A percentile compares a stretch with the other conserved stretches of the same genome.
Evolutionary conservation across 1,140 invertebrate genomes (phyloP).

Genomic region (Solen grandis): DNA sequence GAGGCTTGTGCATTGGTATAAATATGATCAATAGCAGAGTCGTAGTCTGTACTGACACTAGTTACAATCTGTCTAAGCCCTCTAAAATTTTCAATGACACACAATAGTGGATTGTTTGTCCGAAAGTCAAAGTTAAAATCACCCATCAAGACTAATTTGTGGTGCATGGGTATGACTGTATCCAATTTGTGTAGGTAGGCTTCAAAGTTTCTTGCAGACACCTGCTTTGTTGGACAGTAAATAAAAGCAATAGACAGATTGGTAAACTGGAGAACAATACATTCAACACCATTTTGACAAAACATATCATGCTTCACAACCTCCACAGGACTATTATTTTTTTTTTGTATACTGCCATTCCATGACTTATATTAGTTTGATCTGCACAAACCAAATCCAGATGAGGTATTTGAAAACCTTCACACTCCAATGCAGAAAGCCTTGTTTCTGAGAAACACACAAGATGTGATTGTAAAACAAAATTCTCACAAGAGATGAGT

Average conservation of each 20-base stretch:
- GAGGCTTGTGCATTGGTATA: too few relatives aligned
- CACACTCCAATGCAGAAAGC: neutral
- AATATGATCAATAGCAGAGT: too few relatives aligned
- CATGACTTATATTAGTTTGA: neutral
- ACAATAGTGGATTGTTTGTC: too few relatives aligned
- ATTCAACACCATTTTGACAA: neutral
- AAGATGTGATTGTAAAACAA: neutral
- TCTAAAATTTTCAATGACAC: too few relatives aligned
- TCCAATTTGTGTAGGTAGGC: constrained; percentile 1
- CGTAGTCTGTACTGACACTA: too few relatives aligned
- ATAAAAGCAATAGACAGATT: neutral
- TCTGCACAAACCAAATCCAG: too few relatives aligned
- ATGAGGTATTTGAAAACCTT: neutral
- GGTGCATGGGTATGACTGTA: too few relatives aligned
- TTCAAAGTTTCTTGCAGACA: neutral
- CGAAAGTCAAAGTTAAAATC: too few relatives aligned
- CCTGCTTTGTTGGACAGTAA: constrained; percentile 10
- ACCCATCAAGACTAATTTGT: too few relatives aligned
- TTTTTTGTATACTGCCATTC: neutral
- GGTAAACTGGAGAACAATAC: neutral
- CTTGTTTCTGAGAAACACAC: neutral
- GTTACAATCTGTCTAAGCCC: too few relatives aligned
- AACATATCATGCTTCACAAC: neutral
- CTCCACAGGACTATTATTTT: neutral
- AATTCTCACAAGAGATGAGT: neutral